phyloP scores from a whole-genome alignment of 2,113 vertebrate species.

The Nothocercus julius region DNA sequence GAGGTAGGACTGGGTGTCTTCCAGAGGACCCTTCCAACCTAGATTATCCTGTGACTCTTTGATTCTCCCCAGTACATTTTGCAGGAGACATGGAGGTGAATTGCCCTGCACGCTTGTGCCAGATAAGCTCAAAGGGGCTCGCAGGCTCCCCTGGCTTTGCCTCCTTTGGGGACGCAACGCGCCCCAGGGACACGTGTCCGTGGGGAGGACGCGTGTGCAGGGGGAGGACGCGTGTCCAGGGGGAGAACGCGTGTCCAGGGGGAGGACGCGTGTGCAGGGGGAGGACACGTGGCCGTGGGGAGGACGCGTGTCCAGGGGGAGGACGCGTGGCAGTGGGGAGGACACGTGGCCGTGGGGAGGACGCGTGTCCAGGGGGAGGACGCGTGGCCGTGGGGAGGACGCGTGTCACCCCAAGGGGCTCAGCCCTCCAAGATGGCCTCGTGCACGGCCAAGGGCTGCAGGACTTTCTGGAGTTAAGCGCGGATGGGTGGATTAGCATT shows the following conservation, averaged over 20 bases:
- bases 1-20: not conserved
- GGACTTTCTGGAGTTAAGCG: not conserved
- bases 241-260: too few species aligned
- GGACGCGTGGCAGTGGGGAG: too few species aligned
- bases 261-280: too few species aligned
- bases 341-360: too few species aligned
- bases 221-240: too few species aligned
- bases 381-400: too few species aligned
- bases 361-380: too few species aligned
- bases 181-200: too few species aligned
- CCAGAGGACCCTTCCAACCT: not conserved
- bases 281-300: too few species aligned
- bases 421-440: not conserved
- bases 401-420: not conserved
- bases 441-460: not conserved
- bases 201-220: too few species aligned
- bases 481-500: not conserved
- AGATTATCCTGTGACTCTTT: not conserved
- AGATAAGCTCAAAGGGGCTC: not conserved
- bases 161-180: fast-evolving
- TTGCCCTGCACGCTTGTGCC: not conserved
- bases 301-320: too few species aligned
- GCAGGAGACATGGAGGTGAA: not conserved
- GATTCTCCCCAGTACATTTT: not conserved
- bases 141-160: not conserved